These are phyloP conservation scores for Eubucco bourcierii DNA, from an alignment of 2,113 vertebrate species.

Conservation along the genomic window DNA sequence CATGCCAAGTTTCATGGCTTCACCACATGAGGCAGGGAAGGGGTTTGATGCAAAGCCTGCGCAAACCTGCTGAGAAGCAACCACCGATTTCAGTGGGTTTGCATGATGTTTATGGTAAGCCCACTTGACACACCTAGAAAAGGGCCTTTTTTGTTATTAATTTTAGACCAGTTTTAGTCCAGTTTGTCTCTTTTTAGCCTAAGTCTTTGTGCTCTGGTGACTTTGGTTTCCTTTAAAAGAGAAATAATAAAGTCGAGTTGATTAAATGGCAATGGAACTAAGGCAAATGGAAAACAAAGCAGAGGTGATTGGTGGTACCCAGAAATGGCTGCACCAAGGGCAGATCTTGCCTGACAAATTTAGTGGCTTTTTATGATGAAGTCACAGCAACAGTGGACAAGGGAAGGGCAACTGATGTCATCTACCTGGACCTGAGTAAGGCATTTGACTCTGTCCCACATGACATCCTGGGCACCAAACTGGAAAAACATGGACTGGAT, in stretches of 20 bases:
- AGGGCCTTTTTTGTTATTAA: background rate
- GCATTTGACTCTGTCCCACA: no score
- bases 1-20: constrained; percentile 56
- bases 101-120: background rate
- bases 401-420: no score
- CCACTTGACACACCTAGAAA: background rate
- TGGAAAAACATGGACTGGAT: no score
- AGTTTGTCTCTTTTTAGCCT: background rate
- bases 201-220: background rate
- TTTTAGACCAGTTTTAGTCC: background rate
- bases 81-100: background rate
- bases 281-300: no score
- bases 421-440: no score
- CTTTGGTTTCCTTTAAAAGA: background rate
- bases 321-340: no score
- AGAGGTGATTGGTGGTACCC: no score
- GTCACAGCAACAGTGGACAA: no score
- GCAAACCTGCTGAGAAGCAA: background rate
- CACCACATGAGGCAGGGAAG: background rate
- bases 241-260: background rate
- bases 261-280: no score
- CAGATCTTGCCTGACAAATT: no score
- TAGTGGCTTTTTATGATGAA: no score
- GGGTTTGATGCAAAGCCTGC: background rate
- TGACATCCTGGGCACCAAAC: no score